Percentiles rank a stretch among this genome's conserved stretches.
Conservation (phyloP, 2,113 vertebrate genomes). For the Tetraodon nigroviridis region DNA sequence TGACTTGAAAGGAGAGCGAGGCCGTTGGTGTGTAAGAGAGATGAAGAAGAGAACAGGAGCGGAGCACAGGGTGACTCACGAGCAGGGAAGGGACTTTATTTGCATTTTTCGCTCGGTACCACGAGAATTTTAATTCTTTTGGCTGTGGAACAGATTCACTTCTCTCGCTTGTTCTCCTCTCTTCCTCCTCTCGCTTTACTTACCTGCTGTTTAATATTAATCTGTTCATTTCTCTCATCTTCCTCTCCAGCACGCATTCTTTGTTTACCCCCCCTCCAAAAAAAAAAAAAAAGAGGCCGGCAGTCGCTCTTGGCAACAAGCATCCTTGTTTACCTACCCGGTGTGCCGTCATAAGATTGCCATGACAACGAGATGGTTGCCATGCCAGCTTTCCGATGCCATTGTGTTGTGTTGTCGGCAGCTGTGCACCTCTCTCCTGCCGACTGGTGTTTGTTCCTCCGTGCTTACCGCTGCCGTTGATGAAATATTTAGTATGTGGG, state of each 20-base stretch:
- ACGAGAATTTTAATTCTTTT: constrained; percentile 53
- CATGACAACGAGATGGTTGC: constrained; percentile 78
- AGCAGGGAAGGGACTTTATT: constrained; percentile 47
- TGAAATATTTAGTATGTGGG: neutral
- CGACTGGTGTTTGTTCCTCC: constrained; percentile 1
- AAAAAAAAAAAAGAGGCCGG: constrained; percentile 47
- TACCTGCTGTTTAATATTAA: too few species aligned
- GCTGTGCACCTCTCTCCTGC: constrained; percentile 49
- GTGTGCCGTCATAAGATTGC: constrained; percentile 80
- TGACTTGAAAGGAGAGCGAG: constrained; percentile 46
- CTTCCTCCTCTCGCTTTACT: neutral
- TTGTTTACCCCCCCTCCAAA: constrained; percentile 58
- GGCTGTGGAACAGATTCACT: constrained; percentile 41
- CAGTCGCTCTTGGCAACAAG: constrained; percentile 71
- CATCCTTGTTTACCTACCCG: constrained; percentile 80
- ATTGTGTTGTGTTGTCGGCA: constrained; percentile 57
- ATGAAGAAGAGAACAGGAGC: constrained; percentile 18
- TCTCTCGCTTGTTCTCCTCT: constrained; percentile 17
- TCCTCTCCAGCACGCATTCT: constrained; percentile 37
- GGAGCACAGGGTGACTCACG: constrained; percentile 25
- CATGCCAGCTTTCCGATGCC: constrained; percentile 68
- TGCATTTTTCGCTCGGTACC: constrained; percentile 53
- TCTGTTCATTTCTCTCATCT: constrained; percentile 1
- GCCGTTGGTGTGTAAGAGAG: constrained; percentile 39
- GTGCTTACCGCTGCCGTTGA: neutral